These are phyloP conservation scores for Netelia fuscicornis DNA, from an alignment of 2,888 invertebrate species.

Conservation along the genomic window DNA sequence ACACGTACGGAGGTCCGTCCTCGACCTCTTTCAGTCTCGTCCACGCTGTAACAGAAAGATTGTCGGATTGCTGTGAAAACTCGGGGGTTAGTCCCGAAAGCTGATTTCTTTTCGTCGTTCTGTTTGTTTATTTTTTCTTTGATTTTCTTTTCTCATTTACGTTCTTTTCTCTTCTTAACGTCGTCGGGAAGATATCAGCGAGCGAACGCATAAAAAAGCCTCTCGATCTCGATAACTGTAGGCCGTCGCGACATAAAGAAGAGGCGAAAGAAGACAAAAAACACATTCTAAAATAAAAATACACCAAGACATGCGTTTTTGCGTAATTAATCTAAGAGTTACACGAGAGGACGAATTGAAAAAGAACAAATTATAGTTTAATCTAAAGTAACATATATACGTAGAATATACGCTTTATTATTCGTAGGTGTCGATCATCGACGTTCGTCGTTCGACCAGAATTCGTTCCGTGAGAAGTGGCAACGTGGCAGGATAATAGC, in stretches of 20 bases:
- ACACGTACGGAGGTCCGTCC: constrained; percentile 80
- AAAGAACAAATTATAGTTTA: constrained; percentile 12
- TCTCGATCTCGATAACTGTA: constrained; percentile 7
- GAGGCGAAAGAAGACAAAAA: constrained; percentile 14
- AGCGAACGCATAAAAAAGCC: constrained; percentile 44
- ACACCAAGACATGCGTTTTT: constrained; percentile 46
- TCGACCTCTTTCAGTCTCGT: constrained; percentile 67
- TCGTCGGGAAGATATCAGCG: constrained; percentile 20
- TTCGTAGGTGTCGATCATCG: neutral
- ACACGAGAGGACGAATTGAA: constrained; percentile 8
- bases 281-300: constrained; percentile 14
- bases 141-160: neutral
- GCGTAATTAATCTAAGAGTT: constrained; percentile 24
- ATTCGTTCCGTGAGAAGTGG: constrained; percentile 7
- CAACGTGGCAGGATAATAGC: neutral
- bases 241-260: constrained; percentile 17
- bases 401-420: constrained; percentile 25
- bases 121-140: neutral
- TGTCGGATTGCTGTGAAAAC: constrained; percentile 45
- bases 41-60: constrained; percentile 44
- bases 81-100: neutral
- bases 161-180: neutral
- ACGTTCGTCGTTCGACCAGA: constrained; percentile 13
- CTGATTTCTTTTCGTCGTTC: neutral
- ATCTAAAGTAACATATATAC: constrained; percentile 6